phyloP scores from a whole-genome alignment of 2,113 vertebrate species.

The Leptocoma aspasia region DNA sequence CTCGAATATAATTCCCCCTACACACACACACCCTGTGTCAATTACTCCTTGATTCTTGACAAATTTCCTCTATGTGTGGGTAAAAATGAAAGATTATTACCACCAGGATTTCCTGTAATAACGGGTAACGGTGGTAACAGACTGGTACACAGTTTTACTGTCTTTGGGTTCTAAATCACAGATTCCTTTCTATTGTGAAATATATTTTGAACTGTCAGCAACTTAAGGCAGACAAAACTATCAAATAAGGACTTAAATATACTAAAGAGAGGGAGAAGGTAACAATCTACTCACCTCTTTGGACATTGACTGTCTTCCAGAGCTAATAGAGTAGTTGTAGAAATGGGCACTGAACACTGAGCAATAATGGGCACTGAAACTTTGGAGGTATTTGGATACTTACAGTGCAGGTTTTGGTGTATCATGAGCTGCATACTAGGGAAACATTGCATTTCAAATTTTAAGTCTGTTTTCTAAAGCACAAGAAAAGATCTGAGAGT shows the following conservation, averaged over 20 bases:
- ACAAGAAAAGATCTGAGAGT: neutral
- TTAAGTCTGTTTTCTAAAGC: neutral
- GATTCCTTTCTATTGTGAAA: neutral
- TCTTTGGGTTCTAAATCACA: neutral
- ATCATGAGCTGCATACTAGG: neutral
- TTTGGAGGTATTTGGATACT: neutral
- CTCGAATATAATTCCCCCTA: neutral
- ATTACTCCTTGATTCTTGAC: neutral
- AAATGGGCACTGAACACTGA: neutral
- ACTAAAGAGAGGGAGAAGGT: neutral
- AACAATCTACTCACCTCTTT: neutral
- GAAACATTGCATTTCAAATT: neutral
- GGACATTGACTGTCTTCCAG: neutral
- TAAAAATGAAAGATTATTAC: neutral
- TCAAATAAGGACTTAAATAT: neutral
- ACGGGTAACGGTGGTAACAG: neutral
- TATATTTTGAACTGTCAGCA: neutral
- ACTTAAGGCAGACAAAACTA: neutral
- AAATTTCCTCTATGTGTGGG: neutral
- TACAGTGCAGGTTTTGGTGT: neutral
- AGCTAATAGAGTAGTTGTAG: neutral
- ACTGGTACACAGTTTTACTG: neutral
- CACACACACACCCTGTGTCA: accelerated
- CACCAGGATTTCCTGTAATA: neutral
- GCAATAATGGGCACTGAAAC: neutral